These are phyloP conservation scores for Drosophila subobscura DNA, from an alignment of 1,140 invertebrate genomes.

Conservation along the genomic window DNA sequence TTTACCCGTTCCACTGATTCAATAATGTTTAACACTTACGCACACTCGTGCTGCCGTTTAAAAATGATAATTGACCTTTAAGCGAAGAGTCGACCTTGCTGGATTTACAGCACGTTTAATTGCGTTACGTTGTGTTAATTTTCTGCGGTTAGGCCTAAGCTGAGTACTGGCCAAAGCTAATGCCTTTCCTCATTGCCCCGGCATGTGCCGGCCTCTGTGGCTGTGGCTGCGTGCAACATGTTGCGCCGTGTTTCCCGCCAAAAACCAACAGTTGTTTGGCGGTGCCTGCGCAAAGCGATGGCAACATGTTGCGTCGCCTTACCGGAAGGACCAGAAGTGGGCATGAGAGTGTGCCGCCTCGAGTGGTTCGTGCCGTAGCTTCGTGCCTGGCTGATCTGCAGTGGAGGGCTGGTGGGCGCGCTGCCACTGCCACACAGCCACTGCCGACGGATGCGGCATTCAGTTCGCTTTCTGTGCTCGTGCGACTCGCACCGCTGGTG, in stretches of 20 bases:
- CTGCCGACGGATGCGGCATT: constrained; percentile 16
- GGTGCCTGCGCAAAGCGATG: constrained; percentile 56
- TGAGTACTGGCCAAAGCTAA: background rate
- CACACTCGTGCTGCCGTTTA: constrained; percentile 2
- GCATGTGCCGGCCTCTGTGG: no score
- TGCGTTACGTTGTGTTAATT: constrained; percentile 72
- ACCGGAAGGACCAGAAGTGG: constrained; percentile 17
- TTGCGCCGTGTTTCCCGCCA: constrained; percentile 64
- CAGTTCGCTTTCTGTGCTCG: constrained; percentile 68
- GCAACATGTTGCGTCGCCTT: constrained; percentile 35
- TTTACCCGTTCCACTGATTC: constrained; percentile 26
- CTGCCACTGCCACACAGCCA: constrained; percentile 16
- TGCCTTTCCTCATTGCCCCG: constrained; percentile 47
- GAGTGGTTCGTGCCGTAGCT: constrained; percentile 42
- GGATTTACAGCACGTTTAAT: constrained; percentile 57
- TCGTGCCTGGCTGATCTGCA: constrained; percentile 66
- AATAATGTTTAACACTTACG: constrained; percentile 37
- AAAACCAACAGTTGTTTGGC: constrained; percentile 44
- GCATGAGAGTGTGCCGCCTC: constrained; percentile 1
- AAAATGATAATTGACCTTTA: constrained; percentile 52
- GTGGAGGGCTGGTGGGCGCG: constrained; percentile 16
- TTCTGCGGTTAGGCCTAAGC: constrained; percentile 31
- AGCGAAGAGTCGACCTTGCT: constrained; percentile 55
- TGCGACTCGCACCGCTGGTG: constrained; percentile 53
- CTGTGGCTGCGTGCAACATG: constrained; percentile 36